A percentile compares a stretch with the other conserved stretches of the same genome.
phyloP scores from a whole-genome alignment of 2,797 vertebrate species.

The Sebastolobus altivelis region DNA sequence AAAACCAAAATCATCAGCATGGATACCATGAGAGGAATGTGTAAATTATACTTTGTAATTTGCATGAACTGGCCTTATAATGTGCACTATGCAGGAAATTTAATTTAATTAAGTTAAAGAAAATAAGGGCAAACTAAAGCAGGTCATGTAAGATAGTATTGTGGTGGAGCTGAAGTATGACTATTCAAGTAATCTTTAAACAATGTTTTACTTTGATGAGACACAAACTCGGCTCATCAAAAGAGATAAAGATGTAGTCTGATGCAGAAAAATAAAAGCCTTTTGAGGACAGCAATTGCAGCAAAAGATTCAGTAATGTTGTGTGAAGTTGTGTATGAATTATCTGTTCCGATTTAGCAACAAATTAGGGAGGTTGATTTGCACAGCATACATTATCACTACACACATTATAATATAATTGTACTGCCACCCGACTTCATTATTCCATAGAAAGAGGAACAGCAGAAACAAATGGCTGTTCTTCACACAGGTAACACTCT shows the following conservation, averaged over 20 bases:
- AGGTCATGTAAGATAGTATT: neutral
- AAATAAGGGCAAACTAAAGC: neutral
- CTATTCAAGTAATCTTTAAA: conserved; percentile 12
- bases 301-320: neutral
- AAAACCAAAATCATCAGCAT: neutral
- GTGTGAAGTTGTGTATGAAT: conserved; percentile 9
- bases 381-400: conserved; percentile 36
- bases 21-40: neutral
- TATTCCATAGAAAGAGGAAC: conserved; percentile 48
- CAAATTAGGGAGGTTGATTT: conserved; percentile 53
- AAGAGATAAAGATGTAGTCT: conserved; percentile 6
- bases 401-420: conserved; percentile 51
- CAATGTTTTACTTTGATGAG: conserved; percentile 1
- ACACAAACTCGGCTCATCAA: conserved; percentile 16
- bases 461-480: conserved; percentile 50
- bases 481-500: conserved; percentile 54
- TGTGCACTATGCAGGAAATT: neutral
- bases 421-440: conserved; percentile 47
- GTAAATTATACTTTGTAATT: neutral
- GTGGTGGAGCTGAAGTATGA: neutral
- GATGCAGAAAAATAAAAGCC: conserved; percentile 3
- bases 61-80: neutral
- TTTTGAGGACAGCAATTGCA: conserved; percentile 10
- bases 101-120: neutral
- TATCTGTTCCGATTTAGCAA: conserved; percentile 25